Conservation (phyloP, 2,113 vertebrate genomes). For the Nycticebus coucang region DNA sequence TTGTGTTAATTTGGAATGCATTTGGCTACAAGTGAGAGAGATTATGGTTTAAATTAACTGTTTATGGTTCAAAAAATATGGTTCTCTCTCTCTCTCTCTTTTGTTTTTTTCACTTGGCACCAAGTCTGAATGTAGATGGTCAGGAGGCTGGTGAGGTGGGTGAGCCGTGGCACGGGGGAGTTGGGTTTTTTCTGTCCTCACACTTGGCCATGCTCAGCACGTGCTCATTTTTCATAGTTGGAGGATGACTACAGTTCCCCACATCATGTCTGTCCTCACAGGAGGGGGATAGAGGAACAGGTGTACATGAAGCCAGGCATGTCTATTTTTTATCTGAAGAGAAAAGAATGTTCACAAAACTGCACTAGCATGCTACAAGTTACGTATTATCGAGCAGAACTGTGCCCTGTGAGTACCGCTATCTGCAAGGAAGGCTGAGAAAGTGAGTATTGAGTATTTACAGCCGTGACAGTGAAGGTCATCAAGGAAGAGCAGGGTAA, state of each 20-base stretch:
- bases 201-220: not conserved
- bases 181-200: not conserved
- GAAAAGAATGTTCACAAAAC: not conserved
- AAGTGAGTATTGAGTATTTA: not conserved
- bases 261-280: not conserved
- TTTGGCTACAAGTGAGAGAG: not conserved
- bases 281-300: not conserved
- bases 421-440: not conserved
- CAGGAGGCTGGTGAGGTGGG: not conserved
- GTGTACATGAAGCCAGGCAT: not conserved
- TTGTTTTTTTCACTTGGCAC: not conserved
- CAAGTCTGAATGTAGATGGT: not conserved
- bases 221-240: not conserved
- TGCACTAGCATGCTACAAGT: not conserved
- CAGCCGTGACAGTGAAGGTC: not conserved
- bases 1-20: not conserved
- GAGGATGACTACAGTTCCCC: not conserved
- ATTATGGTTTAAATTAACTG: not conserved
- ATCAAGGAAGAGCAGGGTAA: not conserved
- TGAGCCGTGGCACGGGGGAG: not conserved
- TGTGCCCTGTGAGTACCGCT: not conserved
- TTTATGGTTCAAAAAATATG: not conserved
- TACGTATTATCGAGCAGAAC: not conserved
- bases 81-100: not conserved
- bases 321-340: not conserved